Percentiles rank a stretch among this genome's conserved stretches.
phyloP scores from a whole-genome alignment of 2,113 vertebrate species.

The Toxotes chatareus region DNA sequence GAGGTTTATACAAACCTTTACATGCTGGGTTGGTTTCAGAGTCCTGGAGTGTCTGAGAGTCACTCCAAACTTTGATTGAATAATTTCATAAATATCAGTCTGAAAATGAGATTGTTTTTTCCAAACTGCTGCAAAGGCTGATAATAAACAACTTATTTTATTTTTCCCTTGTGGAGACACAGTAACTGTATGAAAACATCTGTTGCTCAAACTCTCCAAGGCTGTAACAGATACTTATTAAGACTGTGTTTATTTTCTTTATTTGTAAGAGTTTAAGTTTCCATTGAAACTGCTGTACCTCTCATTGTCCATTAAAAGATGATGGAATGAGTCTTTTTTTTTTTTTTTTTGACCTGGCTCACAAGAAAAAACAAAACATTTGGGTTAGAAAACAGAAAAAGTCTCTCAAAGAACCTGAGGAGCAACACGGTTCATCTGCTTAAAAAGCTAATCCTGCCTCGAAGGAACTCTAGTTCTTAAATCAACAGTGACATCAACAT shows the following conservation, averaged over 20 bases:
- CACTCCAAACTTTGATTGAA: slow-evolving; percentile 11
- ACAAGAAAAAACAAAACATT: neutral
- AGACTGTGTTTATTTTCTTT: too few relatives aligned
- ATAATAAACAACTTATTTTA: slow-evolving; percentile 16
- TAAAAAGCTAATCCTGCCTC: too few relatives aligned
- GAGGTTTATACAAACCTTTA: slow-evolving; percentile 14
- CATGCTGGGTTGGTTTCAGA: neutral
- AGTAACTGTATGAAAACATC: neutral
- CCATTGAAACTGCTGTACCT: neutral
- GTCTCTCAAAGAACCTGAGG: too few relatives aligned
- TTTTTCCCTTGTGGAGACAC: slow-evolving; percentile 17
- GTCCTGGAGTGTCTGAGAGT: neutral
- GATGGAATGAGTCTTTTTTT: neutral
- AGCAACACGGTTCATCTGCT: too few relatives aligned
- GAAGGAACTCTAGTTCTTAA: too few relatives aligned
- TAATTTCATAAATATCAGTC: slow-evolving; percentile 45
- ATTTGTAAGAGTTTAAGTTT: too few relatives aligned
- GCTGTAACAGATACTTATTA: neutral
- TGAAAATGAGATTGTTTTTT: slow-evolving; percentile 16
- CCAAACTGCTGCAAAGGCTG: slow-evolving; percentile 8
- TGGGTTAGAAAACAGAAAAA: too few relatives aligned
- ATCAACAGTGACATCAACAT: too few relatives aligned
- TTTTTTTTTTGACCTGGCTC: neutral
- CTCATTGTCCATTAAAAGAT: too few relatives aligned
- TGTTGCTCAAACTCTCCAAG: neutral